Base-by-base conservation (phyloP, 1,140 invertebrate species). In the Oncopodura yosiiana region DNA sequence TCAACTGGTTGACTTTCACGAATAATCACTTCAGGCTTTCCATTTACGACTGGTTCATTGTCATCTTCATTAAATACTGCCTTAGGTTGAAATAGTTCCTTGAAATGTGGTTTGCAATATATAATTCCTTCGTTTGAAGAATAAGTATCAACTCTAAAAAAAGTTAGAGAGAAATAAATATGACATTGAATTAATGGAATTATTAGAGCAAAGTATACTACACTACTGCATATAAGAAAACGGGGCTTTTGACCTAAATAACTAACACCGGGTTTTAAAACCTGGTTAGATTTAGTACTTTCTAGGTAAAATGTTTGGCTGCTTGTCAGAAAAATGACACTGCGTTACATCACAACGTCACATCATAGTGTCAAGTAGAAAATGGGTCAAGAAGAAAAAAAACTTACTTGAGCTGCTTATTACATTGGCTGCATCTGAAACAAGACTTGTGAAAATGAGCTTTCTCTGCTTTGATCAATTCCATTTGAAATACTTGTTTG, bases 31-130 rank as follows among this genome's bases (percentile, higher is more conserved):
- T 91, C 86, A 58, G 85, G 82, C 69, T 43, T 53, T 26, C 26
- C 9, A 30, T 50, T 32, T 43, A 14, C 23, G 9, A 6, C 16
- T 37, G 38, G 14, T 49, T 43, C 32, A 44, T 36, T 29, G 12
- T 42, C 51, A 5, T 23, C 24, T 19, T 38, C 44, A 66, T 88
- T 85, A 14, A 75, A 66, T 11, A 89, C 85, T 32, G 81, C 84
- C 76, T 93, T 94, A 16, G 89, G 89, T 56, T 87, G 83, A 70
- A 95, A 93, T 9, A 94, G 77, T 65, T 87, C 80, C 66, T 86
- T 87, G 72, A 94, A 94, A 70, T 94, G 90, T n/a, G 85, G 82
- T 70, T 88, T 89, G 71, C 91, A 95, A 71, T 90, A 94, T 8
- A 93, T 68, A 44, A 77, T 77, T 6, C 87, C 87, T 73, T 91